Conservation (phyloP, 2,113 vertebrate genomes). For the Leucoraja erinaceus region DNA sequence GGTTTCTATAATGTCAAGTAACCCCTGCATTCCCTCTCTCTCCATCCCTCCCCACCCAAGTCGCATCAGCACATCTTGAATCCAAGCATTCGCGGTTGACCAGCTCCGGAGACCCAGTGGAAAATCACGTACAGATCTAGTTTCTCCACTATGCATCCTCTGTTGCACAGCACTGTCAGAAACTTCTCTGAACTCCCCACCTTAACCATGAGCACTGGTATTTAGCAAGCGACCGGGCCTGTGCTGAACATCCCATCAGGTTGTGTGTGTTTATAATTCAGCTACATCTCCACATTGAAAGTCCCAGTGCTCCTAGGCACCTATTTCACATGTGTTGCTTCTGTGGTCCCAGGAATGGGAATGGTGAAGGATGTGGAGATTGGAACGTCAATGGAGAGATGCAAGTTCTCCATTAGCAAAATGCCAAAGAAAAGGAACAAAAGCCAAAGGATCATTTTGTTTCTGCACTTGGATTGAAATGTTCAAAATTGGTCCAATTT, state of each 20-base stretch:
- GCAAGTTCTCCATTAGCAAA: no score
- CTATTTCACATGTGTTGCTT: neutral
- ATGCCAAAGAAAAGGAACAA: no score
- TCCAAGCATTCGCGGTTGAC: no score
- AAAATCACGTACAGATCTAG: neutral
- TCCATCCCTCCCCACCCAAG: no score
- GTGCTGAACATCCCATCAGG: neutral
- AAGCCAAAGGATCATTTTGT: neutral
- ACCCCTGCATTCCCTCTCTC: no score
- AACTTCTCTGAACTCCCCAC: neutral
- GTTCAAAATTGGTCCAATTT: neutral
- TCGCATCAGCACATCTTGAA: no score
- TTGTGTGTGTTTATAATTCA: neutral
- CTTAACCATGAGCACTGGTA: neutral
- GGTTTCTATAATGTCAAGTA: no score
- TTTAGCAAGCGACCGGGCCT: neutral
- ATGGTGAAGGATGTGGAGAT: neutral
- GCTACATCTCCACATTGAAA: neutral
- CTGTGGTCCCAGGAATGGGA: neutral
- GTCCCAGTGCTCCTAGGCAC: neutral
- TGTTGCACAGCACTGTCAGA: no score
- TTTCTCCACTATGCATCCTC: neutral
- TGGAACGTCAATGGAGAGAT: neutral
- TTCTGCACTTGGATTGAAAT: neutral
- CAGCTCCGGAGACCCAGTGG: no score